These are phyloP conservation scores for Prosapia bicincta DNA, from an alignment of 2,888 invertebrate genomes.

Conservation along the genomic window DNA sequence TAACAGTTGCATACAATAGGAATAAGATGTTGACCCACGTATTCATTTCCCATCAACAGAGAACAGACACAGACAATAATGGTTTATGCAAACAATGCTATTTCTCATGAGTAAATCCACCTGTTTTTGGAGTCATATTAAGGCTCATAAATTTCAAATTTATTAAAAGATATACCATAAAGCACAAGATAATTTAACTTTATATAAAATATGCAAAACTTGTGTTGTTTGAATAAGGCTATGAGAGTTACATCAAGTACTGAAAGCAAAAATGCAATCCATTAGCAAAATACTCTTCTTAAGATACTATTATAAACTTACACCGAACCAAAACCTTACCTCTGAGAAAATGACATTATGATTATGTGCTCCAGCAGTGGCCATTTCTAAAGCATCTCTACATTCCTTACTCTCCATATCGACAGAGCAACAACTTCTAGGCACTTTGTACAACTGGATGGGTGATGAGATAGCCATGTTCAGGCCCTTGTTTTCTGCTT, in stretches of 20 bases:
- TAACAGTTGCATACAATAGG: no score
- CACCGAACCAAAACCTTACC: conserved; percentile 46
- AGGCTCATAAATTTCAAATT: no score
- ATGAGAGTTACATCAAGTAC: background rate
- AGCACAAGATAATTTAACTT: no score
- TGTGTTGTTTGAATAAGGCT: no score
- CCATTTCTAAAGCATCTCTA: conserved; percentile 40
- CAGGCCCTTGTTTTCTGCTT: conserved; percentile 48
- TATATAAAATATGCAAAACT: no score
- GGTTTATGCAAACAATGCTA: no score
- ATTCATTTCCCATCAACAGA: no score
- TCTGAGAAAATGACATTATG: conserved; percentile 51
- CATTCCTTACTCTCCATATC: conserved; percentile 51
- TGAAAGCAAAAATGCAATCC: conserved; percentile 8
- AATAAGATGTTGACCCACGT: no score
- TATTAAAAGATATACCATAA: no score
- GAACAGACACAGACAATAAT: no score
- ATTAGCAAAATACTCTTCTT: background rate
- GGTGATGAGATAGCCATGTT: conserved; percentile 50
- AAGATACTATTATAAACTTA: conserved; percentile 9
- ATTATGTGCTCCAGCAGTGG: conserved; percentile 42
- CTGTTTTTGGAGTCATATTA: no score
- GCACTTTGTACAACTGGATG: conserved; percentile 53
- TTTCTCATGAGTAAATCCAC: no score
- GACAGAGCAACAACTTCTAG: conserved; percentile 59